Base-by-base conservation (phyloP, 2,888 invertebrate genomes). In the Kryphioiulus occultus region DNA sequence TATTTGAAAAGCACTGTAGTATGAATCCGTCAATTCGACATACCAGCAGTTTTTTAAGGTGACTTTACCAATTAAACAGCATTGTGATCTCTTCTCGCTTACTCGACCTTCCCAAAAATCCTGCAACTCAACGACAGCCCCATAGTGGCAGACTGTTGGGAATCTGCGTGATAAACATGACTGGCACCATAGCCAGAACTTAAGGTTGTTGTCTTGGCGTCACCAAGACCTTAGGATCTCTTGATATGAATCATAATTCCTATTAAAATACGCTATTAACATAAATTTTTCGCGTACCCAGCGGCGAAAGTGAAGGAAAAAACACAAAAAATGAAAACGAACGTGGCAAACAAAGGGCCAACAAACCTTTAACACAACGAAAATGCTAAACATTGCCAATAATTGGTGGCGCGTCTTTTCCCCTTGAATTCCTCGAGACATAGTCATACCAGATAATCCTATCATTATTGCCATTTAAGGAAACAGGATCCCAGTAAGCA, bases 401-500 rank as follows among this genome's bases (percentile, higher is more conserved):
- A 68, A 68, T 68, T 68, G 68, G 68, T 68, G 9, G 26, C 59
- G 7, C 68, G 68, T 68, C 68, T 68, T 68, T 68, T 26, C 68
- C 68, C 68, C 26, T 26, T 22, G 68, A 68, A 68, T 68, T 68
- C 68, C 26, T 68, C 68, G 0, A 68, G 68, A 68, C 68, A 68
- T 68, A 68, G 68, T 68, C 68, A 68, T 68, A 3, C 68, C 26
- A 68, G 68, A 68, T 68, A 68, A 26, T 22, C 68, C 68, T 68
- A 68, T 68, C 68, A 68, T 68, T 68, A 68, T 68, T 68, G 26
- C 68, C 68, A 68, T 68, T 68, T 68, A 68, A 68, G 68, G 68
- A 68, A 68, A 68, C 68, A 68, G 68, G 68, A 68, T 68, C 68
- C 68, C 19, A 68, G 68, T 26, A 10, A 22, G 68, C 26, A 68